phyloP scores from a whole-genome alignment of 37 sponge, comb jelly and placozoan species.

The Geodia barretti region DNA sequence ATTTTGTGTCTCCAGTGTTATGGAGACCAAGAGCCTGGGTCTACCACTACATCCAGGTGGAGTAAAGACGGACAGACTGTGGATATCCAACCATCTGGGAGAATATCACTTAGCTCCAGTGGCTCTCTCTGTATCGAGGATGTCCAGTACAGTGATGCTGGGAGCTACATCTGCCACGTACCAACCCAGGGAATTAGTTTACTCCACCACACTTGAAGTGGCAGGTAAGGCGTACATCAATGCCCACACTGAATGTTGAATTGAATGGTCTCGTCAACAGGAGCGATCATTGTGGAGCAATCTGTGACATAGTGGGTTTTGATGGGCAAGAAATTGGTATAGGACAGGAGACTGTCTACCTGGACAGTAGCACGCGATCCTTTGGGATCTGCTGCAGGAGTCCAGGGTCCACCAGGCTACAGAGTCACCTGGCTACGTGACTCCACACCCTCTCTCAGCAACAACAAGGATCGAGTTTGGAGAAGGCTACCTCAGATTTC shows the following conservation, averaged over 20 bases:
- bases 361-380: background rate
- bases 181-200: background rate
- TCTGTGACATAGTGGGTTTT: too few relatives aligned
- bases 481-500: background rate
- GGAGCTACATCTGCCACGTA: constrained; percentile 16
- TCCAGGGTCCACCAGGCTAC: background rate
- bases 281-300: background rate
- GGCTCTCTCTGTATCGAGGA: constrained; percentile 12
- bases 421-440: background rate
- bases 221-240: background rate
- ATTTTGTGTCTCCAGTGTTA: background rate
- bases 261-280: background rate
- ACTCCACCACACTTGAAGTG: background rate
- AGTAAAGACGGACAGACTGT: background rate
- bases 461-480: background rate
- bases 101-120: background rate
- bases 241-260: background rate
- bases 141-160: background rate
- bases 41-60: too few relatives aligned
- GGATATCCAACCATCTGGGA: background rate
- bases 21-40: background rate
- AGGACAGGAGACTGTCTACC: background rate
- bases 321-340: constrained; percentile 22
- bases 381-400: constrained; percentile 15
- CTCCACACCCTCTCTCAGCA: background rate